Conservation (phyloP, 1,140 invertebrate species). For the Lasioglossum baleicum region DNA sequence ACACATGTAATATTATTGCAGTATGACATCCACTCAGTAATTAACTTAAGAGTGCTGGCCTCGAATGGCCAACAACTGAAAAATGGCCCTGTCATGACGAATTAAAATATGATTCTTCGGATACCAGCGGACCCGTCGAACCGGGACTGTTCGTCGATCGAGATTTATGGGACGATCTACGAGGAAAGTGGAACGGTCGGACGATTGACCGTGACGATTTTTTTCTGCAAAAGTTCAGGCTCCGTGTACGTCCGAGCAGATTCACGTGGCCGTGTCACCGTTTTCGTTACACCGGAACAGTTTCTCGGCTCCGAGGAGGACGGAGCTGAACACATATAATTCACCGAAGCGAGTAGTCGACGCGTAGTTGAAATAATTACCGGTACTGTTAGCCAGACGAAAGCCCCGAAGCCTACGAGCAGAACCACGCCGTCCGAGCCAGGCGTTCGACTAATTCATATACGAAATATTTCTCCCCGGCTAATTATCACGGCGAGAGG, state of each 20-base stretch:
- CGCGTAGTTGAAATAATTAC: constrained; percentile 70
- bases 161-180: not conserved
- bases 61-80: no score
- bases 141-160: not conserved
- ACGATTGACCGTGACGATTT: no score
- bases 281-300: not conserved
- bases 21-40: no score
- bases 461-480: not conserved
- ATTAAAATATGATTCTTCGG: no score
- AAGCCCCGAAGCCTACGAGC: not conserved
- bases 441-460: not conserved
- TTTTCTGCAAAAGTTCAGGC: no score
- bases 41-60: no score
- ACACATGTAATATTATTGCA: no score
- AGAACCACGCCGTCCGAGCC: not conserved
- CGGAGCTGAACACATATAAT: constrained; percentile 51
- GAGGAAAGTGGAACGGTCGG: no score
- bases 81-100: no score
- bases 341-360: constrained; percentile 48
- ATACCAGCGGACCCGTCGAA: no score
- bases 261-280: not conserved
- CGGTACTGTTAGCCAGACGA: constrained; percentile 65
- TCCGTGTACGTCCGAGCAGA: not conserved
- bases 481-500: not conserved
- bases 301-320: constrained; percentile 1